These are phyloP conservation scores for Molossus alvarezi DNA, from an alignment of 2,797 vertebrate genomes.

Conservation along the genomic window DNA sequence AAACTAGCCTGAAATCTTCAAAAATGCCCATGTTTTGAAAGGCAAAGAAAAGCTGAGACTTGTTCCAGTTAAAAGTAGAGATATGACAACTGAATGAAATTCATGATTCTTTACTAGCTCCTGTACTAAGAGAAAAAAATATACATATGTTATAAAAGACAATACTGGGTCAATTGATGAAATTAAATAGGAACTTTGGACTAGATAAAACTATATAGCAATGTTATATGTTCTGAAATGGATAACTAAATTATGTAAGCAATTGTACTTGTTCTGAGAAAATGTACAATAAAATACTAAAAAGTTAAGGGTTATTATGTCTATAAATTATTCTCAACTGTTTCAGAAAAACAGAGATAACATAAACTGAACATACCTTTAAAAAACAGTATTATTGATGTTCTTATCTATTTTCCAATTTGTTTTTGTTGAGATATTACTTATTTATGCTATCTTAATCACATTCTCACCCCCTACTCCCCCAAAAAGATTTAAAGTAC, in stretches of 20 bases:
- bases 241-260: neutral
- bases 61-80: neutral
- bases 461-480: neutral
- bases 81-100: neutral
- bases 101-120: neutral
- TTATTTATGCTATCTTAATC: neutral
- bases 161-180: neutral
- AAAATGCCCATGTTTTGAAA: neutral
- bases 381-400: neutral
- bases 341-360: slow-evolving; percentile 7
- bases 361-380: neutral
- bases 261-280: neutral
- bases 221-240: neutral
- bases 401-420: slow-evolving; percentile 60
- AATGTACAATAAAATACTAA: neutral
- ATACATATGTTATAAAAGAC: neutral
- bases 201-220: neutral
- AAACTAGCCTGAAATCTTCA: neutral
- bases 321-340: neutral
- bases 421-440: neutral
- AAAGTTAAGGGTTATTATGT: neutral
- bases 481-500: neutral
- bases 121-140: neutral
- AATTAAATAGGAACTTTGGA: neutral
- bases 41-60: neutral